Evolutionary conservation across 1,140 invertebrate species (phyloP).

Genomic region (Yoshiicerus persimilis): DNA sequence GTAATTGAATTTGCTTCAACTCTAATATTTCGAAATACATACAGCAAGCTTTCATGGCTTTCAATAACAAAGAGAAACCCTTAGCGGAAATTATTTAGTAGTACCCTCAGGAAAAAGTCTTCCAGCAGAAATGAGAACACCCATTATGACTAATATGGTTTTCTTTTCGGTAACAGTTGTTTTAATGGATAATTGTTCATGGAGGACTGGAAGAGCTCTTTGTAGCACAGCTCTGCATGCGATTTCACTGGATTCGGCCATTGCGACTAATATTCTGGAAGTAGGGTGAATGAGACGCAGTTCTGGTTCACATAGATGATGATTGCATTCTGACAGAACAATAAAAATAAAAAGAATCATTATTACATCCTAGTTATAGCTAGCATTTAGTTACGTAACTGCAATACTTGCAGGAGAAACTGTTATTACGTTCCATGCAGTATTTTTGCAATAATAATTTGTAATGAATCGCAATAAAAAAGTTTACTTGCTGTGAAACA

Average conservation of each 20-base stretch:
- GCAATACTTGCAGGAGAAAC: no score
- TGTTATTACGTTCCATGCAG: no score
- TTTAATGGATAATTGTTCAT: conserved; percentile 35
- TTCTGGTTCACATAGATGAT: conserved; percentile 48
- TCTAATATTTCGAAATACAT: no score
- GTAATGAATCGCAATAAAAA: no score
- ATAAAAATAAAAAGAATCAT: not conserved
- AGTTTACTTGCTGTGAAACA: no score
- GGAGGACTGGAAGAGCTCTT: conserved; percentile 25
- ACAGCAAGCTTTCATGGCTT: no score
- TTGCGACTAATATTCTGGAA: conserved; percentile 30
- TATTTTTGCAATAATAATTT: no score
- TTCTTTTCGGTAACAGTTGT: not conserved
- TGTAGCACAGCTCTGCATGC: conserved; percentile 9
- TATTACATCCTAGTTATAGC: no score
- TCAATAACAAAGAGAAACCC: not conserved
- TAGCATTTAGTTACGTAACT: no score
- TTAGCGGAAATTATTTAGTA: not conserved
- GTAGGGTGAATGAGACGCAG: conserved; percentile 42
- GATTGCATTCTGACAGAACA: conserved; percentile 44
- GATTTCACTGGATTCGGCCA: not conserved
- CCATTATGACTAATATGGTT: conserved; percentile 27
- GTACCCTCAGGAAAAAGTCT: not conserved
- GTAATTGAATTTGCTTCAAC: no score
- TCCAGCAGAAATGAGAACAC: not conserved